Conservation (phyloP, 2,888 invertebrate genomes). For the Cancer borealis region DNA sequence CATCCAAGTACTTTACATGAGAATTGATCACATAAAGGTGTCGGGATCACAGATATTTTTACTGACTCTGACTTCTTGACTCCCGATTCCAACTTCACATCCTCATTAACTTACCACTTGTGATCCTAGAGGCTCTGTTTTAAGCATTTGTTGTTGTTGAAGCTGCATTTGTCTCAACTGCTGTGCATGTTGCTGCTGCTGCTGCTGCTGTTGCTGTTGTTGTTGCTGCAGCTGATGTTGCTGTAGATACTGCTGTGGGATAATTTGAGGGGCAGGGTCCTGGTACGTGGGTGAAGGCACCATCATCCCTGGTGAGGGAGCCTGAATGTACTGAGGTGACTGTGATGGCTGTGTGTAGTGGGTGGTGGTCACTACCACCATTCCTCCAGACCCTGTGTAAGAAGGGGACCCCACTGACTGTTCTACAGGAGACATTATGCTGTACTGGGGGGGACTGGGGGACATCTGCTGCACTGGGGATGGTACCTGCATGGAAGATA, state of each 20-base stretch:
- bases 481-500: constrained; percentile 53
- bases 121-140: constrained; percentile 31
- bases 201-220: constrained; percentile 60
- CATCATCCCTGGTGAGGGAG: constrained; percentile 71
- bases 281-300: constrained; percentile 69
- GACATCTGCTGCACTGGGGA: constrained; percentile 63
- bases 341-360: constrained; percentile 37
- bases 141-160: constrained; percentile 45
- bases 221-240: constrained; percentile 68
- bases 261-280: constrained; percentile 46
- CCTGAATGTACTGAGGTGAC: constrained; percentile 61
- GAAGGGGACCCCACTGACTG: constrained; percentile 63
- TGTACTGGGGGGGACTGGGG: constrained; percentile 65
- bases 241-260: constrained; percentile 62
- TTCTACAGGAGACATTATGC: constrained; percentile 64
- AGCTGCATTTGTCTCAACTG: constrained; percentile 47
- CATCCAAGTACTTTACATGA: too few relatives aligned
- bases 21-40: too few relatives aligned
- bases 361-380: constrained; percentile 47
- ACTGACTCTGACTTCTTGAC: too few relatives aligned
- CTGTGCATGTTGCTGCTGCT: constrained; percentile 37
- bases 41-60: too few relatives aligned
- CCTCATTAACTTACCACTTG: constrained; percentile 56
- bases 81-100: too few relatives aligned
- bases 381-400: constrained; percentile 54